phyloP scores from a whole-genome alignment of 2,888 invertebrate genomes.

The Troglohyphantes excavatus region DNA sequence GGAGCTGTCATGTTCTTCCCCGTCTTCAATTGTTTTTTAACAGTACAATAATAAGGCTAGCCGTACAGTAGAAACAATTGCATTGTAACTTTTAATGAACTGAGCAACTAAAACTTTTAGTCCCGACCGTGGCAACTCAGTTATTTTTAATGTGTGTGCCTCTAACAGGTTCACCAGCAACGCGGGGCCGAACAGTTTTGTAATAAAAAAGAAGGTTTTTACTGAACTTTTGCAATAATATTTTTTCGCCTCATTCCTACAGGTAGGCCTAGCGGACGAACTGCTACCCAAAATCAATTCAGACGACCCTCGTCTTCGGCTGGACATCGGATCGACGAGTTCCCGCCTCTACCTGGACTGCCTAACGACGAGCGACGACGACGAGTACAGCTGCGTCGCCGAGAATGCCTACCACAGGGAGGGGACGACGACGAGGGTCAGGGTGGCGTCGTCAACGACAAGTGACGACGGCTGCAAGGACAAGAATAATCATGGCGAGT shows the following conservation, averaged over 20 bases:
- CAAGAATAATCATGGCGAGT: constrained; percentile 73
- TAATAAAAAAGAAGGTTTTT: too few species aligned
- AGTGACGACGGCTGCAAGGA: constrained; percentile 60
- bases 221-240: too few species aligned
- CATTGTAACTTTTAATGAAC: too few species aligned
- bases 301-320: neutral
- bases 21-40: too few species aligned
- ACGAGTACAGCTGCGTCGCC: constrained; percentile 90
- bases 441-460: constrained; percentile 76
- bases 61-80: too few species aligned
- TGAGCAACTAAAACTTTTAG: too few species aligned
- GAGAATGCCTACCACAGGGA: constrained; percentile 81
- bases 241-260: neutral
- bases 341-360: constrained; percentile 89
- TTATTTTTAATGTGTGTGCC: too few species aligned
- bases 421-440: constrained; percentile 80
- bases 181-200: too few species aligned
- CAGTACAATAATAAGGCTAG: too few species aligned
- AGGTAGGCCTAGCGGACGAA: constrained; percentile 27
- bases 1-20: too few species aligned
- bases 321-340: constrained; percentile 84
- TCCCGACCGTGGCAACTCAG: too few species aligned
- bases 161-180: too few species aligned
- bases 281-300: neutral
- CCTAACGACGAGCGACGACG: constrained; percentile 86